These are phyloP conservation scores for Cryptus viduatorius DNA, from an alignment of 2,888 invertebrate species.

Conservation along the genomic window DNA sequence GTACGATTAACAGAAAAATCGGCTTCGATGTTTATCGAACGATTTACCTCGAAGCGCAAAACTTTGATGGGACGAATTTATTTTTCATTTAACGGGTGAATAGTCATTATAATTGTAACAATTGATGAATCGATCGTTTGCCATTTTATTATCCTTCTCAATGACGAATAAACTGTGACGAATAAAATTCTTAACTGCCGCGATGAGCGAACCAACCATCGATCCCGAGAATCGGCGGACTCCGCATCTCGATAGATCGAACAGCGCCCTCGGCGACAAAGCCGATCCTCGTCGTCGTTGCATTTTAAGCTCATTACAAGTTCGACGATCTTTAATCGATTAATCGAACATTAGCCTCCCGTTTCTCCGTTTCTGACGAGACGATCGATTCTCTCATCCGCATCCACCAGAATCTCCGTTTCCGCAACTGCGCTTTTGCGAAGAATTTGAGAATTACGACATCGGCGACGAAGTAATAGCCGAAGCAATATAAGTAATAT, in stretches of 20 bases:
- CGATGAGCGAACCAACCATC: not conserved
- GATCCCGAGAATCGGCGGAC: not conserved
- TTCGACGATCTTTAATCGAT: too few relatives aligned
- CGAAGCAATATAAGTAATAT: not conserved
- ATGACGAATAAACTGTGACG: not conserved
- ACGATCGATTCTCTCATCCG: not conserved
- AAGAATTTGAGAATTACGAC: not conserved
- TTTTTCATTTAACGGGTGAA: not conserved
- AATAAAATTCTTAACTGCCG: not conserved
- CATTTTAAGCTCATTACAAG: too few relatives aligned
- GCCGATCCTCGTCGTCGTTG: too few relatives aligned
- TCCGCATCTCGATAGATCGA: too few relatives aligned
- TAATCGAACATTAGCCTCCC: too few relatives aligned
- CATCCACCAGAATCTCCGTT: not conserved
- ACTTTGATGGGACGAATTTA: conserved; percentile 13
- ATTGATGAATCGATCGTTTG: not conserved
- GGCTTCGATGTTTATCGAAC: not conserved
- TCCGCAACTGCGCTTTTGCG: not conserved
- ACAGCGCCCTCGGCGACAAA: too few relatives aligned
- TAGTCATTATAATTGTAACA: not conserved
- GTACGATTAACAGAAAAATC: not conserved
- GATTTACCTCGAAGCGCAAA: not conserved
- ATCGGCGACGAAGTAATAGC: not conserved
- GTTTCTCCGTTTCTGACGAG: not conserved
- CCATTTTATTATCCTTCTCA: not conserved